These are phyloP conservation scores for Dissostichus mawsoni DNA, from an alignment of 2,113 vertebrate genomes.

Conservation along the genomic window DNA sequence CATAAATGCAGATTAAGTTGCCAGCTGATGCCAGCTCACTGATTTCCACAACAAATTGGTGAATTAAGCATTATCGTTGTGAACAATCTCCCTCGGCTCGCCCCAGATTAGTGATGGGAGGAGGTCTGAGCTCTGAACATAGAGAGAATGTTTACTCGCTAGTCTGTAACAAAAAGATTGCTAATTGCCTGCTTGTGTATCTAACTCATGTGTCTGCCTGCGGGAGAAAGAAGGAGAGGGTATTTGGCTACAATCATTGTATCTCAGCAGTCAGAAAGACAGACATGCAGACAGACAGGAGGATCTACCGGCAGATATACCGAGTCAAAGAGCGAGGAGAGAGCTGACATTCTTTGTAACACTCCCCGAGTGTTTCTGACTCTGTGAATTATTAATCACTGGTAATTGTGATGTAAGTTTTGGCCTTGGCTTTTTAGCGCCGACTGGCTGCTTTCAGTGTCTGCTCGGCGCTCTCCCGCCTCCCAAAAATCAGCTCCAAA, in stretches of 20 bases:
- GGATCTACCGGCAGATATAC: constrained; percentile 14
- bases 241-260: constrained; percentile 1
- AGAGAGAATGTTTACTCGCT: constrained; percentile 52
- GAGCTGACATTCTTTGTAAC: constrained; percentile 42
- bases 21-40: constrained; percentile 57
- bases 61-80: constrained; percentile 44
- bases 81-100: constrained; percentile 50
- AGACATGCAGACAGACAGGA: constrained; percentile 4
- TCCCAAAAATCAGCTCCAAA: constrained; percentile 19
- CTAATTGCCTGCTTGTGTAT: constrained; percentile 56
- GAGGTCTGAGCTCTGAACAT: constrained; percentile 28
- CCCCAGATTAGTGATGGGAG: constrained; percentile 49
- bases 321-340: constrained; percentile 23
- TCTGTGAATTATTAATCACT: constrained; percentile 64
- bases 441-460: constrained; percentile 28
- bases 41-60: constrained; percentile 38
- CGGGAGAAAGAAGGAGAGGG: background rate
- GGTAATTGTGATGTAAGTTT: constrained; percentile 60
- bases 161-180: constrained; percentile 47
- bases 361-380: constrained; percentile 53
- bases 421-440: constrained; percentile 41
- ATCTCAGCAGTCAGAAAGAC: constrained; percentile 5
- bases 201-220: constrained; percentile 37
- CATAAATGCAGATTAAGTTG: constrained; percentile 67
- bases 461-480: background rate